Evolutionary conservation across 2,888 invertebrate genomes (phyloP).

Genomic region (Lumbricus terrestris): DNA sequence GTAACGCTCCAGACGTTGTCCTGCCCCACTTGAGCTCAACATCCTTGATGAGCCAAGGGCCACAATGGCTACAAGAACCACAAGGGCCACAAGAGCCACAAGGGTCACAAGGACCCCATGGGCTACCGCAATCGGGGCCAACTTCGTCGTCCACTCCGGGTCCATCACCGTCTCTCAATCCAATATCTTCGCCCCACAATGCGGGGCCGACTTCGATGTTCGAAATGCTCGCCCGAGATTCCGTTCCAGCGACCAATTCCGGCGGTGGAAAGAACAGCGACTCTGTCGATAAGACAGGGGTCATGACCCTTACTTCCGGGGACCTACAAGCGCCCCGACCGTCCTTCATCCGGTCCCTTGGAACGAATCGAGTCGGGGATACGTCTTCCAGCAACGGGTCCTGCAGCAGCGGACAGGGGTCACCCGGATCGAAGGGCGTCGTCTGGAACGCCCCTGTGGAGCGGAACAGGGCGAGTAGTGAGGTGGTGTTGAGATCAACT

Average conservation of each 20-base stretch:
- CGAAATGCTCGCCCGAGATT: neutral
- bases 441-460: neutral
- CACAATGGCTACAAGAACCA: no score
- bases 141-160: neutral
- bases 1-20: neutral
- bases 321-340: neutral
- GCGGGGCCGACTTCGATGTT: neutral
- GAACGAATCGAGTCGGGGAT: neutral
- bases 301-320: neutral
- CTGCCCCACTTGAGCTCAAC: neutral
- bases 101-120: no score
- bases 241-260: neutral
- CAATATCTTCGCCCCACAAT: no score
- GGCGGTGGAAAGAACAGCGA: neutral
- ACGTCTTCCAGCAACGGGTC: no score
- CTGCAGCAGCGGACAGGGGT: neutral
- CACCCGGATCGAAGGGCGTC: neutral
- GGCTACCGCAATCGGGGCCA: neutral
- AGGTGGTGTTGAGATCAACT: neutral
- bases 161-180: neutral
- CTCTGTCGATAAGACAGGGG: neutral
- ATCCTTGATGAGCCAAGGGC: neutral
- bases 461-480: neutral
- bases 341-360: neutral
- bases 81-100: no score